A percentile compares a stretch with the other conserved stretches of the same genome.
Conservation (phyloP, 2,797 vertebrate species). For the Neosilurus hyrtlii region DNA sequence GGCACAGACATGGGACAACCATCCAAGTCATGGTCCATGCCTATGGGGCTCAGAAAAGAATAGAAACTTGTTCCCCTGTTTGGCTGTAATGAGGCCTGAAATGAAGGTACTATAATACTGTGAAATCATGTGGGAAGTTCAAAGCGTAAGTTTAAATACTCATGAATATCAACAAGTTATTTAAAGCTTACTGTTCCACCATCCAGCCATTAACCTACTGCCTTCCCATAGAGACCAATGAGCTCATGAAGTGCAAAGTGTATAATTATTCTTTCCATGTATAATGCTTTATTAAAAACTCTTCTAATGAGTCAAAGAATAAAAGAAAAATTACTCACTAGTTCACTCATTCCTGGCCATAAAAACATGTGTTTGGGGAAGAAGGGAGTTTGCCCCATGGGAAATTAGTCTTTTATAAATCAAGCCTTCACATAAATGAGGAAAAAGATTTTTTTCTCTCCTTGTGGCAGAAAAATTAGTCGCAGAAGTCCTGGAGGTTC, state of each 20-base stretch:
- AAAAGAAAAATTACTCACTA: background rate
- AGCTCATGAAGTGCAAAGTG: slow-evolving; percentile 41
- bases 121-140: slow-evolving; percentile 23
- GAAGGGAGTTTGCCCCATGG: slow-evolving; percentile 22
- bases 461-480: slow-evolving; percentile 29
- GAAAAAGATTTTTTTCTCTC: slow-evolving; percentile 8
- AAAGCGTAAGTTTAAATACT: slow-evolving; percentile 23
- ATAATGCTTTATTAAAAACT: slow-evolving; percentile 34
- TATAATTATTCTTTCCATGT: slow-evolving; percentile 38
- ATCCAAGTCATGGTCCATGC: no score
- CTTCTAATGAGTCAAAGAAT: slow-evolving; percentile 13
- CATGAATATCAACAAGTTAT: slow-evolving; percentile 36
- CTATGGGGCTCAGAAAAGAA: background rate
- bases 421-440: slow-evolving; percentile 32
- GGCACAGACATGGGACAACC: no score
- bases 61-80: background rate
- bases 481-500: slow-evolving; percentile 14
- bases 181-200: slow-evolving; percentile 38
- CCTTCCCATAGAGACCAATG: slow-evolving; percentile 35
- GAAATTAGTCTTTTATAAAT: slow-evolving; percentile 47
- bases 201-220: slow-evolving; percentile 41
- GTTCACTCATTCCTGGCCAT: slow-evolving; percentile 21
- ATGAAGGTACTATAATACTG: background rate
- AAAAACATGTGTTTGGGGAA: slow-evolving; percentile 43
- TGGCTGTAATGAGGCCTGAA: slow-evolving; percentile 4